These are phyloP conservation scores for Sebastes nivosus DNA, from an alignment of 2,797 vertebrate genomes.

Conservation along the genomic window DNA sequence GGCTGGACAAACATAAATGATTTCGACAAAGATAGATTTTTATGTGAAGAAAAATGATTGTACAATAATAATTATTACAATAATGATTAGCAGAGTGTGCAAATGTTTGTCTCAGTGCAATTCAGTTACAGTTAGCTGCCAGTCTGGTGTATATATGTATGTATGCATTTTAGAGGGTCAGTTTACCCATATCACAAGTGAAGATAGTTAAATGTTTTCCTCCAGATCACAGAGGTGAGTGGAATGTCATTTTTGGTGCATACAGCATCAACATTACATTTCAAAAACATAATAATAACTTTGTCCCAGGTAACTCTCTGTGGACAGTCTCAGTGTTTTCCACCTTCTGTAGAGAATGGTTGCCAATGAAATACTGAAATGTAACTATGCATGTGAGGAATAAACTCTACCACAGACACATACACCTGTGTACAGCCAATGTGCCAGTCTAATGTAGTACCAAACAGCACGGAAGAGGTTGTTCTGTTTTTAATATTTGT, in stretches of 20 bases:
- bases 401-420: neutral
- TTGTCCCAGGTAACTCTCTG: neutral
- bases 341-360: neutral
- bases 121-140: neutral
- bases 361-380: conserved; percentile 6
- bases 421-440: neutral
- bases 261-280: neutral
- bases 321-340: neutral
- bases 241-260: neutral
- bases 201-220: neutral
- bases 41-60: neutral
- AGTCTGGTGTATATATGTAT: neutral
- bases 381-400: neutral
- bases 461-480: neutral
- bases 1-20: neutral
- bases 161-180: neutral
- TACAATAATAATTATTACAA: neutral
- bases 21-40: neutral
- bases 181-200: neutral
- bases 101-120: neutral
- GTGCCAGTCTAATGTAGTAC: neutral
- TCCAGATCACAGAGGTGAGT: neutral
- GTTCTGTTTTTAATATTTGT: neutral
- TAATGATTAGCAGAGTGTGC: neutral
- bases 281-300: neutral